Evolutionary conservation across 2,797 vertebrate species (phyloP), one percentile per base, ranked within the genome.

Genomic region (Okamejei kenojei): DNA sequence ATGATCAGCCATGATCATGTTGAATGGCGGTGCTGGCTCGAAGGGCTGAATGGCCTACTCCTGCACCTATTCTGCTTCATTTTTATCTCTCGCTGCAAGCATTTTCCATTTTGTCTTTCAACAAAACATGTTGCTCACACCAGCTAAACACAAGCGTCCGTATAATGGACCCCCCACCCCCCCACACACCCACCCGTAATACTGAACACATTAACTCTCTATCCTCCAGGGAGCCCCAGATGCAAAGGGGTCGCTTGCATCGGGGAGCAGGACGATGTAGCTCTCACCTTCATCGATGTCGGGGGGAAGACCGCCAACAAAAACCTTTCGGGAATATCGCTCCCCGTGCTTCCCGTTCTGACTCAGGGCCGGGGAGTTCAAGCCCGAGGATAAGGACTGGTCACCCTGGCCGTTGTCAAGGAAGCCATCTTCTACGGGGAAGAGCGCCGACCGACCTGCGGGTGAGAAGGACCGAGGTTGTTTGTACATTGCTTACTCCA

Each of bases 281-380:
- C 26, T 38, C 65, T 91, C 61, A 93, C 93, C 93, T 93, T 93
- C 93, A 29, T 93, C 93, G 0, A 93, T 93, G 73, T 93, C 93
- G 4, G 93, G 93, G 3, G 93, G 93, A 21, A 93, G 26, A 58
- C 93, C 93, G 0, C 93, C 93, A 2, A 93, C 93, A 1, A 93
- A 93, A 74, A 93, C 93, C 73, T 93, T 93, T 32, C 93, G 93
- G 80, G 93, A 93, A 88, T 93, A 93, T 29, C 93, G 93, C 26
- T 93, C 93, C 10, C 80, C 93, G 7, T 68, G 63, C 26, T 93
- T 88, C 17, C 93, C 93, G 23, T 93, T 93, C 93, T 93, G 93
- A 29, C 68, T 91, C 32, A 91, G 90, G 17, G 90, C 81, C 7
- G 93, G 93, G 26, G 93, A 93, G 93, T 76, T 93, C 58, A 93